Evolutionary conservation across 2,797 vertebrate species (phyloP).

Genomic region (Cossypha heuglini): DNA sequence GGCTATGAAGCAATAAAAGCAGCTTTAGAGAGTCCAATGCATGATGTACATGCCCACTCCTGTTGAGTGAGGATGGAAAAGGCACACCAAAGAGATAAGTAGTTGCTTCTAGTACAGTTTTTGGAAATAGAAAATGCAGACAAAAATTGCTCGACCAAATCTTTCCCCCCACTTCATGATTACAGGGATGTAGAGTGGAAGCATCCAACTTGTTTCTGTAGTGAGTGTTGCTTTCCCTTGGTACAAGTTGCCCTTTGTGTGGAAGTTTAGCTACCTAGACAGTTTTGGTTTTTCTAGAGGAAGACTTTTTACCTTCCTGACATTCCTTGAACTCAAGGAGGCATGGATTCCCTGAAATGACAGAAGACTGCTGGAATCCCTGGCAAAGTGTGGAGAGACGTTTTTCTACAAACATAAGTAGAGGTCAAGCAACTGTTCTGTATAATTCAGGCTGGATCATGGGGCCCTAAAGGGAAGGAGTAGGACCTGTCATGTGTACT

Average conservation of each 20-base stretch:
- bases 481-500: neutral
- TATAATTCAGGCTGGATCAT: neutral
- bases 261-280: neutral
- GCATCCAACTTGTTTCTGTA: neutral
- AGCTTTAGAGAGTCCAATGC: neutral
- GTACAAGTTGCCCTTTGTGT: neutral
- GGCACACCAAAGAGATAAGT: neutral
- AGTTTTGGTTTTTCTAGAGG: neutral
- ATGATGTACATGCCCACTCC: neutral
- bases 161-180: neutral
- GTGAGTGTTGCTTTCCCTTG: neutral
- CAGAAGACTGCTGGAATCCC: neutral
- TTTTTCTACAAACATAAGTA: neutral
- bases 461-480: neutral
- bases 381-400: neutral
- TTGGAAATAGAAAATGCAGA: neutral
- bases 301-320: neutral
- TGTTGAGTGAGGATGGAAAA: neutral
- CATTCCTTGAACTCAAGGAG: neutral
- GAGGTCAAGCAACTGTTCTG: neutral
- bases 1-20: neutral
- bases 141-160: neutral
- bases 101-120: neutral
- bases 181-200: neutral
- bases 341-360: neutral